Evolutionary conservation across 2,888 invertebrate genomes (phyloP).

Genomic region (Rhyacophila evoluta): DNA sequence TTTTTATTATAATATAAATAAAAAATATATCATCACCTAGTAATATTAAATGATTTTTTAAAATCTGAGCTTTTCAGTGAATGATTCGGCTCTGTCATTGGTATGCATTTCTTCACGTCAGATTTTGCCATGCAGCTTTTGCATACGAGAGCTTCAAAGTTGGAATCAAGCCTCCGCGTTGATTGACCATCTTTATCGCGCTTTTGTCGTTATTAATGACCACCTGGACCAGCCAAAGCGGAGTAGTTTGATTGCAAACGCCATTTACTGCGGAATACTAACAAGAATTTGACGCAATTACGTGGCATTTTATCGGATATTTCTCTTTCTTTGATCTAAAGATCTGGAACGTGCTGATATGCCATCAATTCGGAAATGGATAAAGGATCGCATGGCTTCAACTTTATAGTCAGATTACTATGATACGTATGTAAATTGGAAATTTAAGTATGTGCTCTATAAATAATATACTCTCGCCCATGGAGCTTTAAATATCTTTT

Average conservation of each 20-base stretch:
- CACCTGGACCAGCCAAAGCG: neutral
- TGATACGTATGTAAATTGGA: too few species aligned
- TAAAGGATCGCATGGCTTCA: too few species aligned
- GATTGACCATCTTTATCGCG: slow-evolving; percentile 24
- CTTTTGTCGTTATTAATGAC: slow-evolving; percentile 22
- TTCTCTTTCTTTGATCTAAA: neutral
- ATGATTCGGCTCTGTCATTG: neutral
- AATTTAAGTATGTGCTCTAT: too few species aligned
- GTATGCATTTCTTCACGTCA: neutral
- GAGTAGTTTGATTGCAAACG: slow-evolving; percentile 11
- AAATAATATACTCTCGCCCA: too few species aligned
- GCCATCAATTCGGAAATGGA: neutral
- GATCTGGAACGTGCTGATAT: slow-evolving; percentile 12
- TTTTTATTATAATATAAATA: too few species aligned
- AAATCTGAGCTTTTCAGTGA: too few species aligned
- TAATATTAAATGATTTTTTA: too few species aligned
- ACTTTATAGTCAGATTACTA: too few species aligned
- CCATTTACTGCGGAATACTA: slow-evolving; percentile 2
- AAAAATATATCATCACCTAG: too few species aligned
- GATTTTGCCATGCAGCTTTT: slow-evolving; percentile 14
- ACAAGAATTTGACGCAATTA: slow-evolving; percentile 22
- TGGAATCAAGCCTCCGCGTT: slow-evolving; percentile 15
- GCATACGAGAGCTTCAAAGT: slow-evolving; percentile 8
- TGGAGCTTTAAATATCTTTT: too few species aligned
- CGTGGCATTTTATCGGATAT: slow-evolving; percentile 1